Percentiles rank a stretch among this genome's conserved stretches.
phyloP scores from a whole-genome alignment of 2,113 vertebrate genomes.

The Corythaixoides concolor region DNA sequence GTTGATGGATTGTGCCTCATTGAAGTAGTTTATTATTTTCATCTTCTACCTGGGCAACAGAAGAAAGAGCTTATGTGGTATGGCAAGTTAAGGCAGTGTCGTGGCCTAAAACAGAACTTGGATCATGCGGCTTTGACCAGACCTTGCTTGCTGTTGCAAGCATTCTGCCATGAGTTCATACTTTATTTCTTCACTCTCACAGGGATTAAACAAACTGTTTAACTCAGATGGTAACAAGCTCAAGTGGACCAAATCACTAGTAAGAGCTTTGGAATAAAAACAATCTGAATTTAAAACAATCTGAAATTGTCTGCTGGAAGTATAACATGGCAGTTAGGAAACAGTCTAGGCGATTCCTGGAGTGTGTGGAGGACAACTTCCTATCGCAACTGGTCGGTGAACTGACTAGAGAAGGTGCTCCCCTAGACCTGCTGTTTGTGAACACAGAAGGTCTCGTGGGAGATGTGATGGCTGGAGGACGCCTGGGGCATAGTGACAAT shows the following conservation, averaged over 20 bases:
- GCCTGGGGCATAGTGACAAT: too few species aligned
- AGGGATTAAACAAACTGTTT: background rate
- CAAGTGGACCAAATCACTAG: background rate
- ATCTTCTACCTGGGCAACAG: background rate
- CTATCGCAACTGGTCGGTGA: too few species aligned
- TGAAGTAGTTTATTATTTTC: background rate
- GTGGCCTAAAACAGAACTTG: background rate
- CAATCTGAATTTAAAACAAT: too few species aligned
- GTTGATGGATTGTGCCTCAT: background rate
- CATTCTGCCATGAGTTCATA: background rate
- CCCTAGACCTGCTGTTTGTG: too few species aligned
- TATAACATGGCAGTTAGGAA: too few species aligned
- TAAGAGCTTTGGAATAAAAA: background rate
- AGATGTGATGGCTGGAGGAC: too few species aligned
- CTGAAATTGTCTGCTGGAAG: too few species aligned
- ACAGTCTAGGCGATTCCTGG: too few species aligned
- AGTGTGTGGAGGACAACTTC: too few species aligned
- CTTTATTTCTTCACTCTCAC: background rate
- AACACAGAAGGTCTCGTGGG: too few species aligned
- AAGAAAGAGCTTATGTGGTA: background rate
- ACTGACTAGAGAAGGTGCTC: too few species aligned
- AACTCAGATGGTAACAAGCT: slow-evolving; percentile 1
- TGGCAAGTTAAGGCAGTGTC: background rate
- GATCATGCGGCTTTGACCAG: background rate
- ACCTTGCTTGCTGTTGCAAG: background rate